Conservation (phyloP, 2,113 vertebrate species). For the Arizona elegans region DNA sequence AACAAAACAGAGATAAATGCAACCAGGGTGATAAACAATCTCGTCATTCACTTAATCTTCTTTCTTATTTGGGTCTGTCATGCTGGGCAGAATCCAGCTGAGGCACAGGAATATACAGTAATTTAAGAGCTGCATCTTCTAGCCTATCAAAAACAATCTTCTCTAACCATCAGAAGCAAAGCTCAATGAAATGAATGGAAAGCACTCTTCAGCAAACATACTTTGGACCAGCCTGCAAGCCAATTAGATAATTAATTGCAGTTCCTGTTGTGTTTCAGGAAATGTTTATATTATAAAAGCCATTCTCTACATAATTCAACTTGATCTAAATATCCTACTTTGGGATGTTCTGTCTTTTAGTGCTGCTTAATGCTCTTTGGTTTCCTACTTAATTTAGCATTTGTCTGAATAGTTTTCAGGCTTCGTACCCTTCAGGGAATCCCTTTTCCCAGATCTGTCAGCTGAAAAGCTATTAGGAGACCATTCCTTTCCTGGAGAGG, state of each 20-base stretch:
- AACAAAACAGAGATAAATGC: neutral
- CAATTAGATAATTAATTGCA: neutral
- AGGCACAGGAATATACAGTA: neutral
- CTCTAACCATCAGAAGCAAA: neutral
- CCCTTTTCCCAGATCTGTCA: neutral
- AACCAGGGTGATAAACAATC: neutral
- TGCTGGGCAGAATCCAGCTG: neutral
- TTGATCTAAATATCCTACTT: neutral
- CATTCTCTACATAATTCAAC: neutral
- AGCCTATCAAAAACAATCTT: neutral
- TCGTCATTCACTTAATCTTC: constrained; percentile 4
- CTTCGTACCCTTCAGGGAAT: neutral
- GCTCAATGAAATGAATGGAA: neutral
- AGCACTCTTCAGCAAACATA: neutral
- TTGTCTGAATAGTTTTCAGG: neutral
- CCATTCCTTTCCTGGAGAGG: neutral
- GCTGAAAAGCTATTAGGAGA: neutral
- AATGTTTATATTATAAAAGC: neutral
- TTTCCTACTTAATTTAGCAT: neutral
- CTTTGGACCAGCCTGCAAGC: neutral
- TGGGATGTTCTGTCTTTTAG: neutral
- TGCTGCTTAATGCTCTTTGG: neutral
- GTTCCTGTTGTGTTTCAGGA: neutral
- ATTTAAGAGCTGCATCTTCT: neutral
- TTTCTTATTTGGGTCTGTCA: neutral